These are phyloP conservation scores for Synergus laeviventris DNA, from an alignment of 2,888 invertebrate genomes.

Conservation along the genomic window DNA sequence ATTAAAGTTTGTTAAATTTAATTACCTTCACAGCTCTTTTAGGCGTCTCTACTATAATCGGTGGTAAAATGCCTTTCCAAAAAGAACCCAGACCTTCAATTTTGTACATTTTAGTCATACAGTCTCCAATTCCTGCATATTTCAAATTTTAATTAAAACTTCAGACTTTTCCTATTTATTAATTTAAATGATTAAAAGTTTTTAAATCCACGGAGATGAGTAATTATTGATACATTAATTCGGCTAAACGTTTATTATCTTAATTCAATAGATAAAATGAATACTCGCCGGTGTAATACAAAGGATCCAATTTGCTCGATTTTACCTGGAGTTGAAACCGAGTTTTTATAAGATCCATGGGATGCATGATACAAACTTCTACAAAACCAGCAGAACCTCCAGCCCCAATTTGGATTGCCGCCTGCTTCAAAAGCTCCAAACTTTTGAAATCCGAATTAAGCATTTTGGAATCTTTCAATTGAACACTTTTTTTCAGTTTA, in stretches of 20 bases:
- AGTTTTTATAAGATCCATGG: slow-evolving; percentile 95
- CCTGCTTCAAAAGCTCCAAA: slow-evolving; percentile 79
- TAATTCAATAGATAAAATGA: slow-evolving; percentile 4
- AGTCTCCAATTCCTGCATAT: slow-evolving; percentile 85
- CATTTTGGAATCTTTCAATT: slow-evolving; percentile 11
- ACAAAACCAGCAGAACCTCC: slow-evolving; percentile 95
- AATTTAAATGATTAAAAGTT: too few relatives aligned
- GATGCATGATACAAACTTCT: slow-evolving; percentile 98
- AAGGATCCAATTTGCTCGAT: slow-evolving; percentile 60
- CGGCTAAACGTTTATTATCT: slow-evolving; percentile 3
- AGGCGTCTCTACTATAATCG: slow-evolving; percentile 95
- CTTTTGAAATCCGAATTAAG: not conserved
- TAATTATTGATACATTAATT: too few relatives aligned
- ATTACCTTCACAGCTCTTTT: slow-evolving; percentile 91
- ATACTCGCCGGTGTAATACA: slow-evolving; percentile 73
- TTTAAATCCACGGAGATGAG: too few relatives aligned
- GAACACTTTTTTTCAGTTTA: not conserved
- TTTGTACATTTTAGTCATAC: slow-evolving; percentile 91
- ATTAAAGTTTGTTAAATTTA: slow-evolving; percentile 24
- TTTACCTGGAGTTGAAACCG: slow-evolving; percentile 86
- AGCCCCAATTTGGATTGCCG: slow-evolving; percentile 88
- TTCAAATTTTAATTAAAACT: not conserved
- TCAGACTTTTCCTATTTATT: too few relatives aligned
- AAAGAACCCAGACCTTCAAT: slow-evolving; percentile 90
- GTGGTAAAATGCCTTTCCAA: slow-evolving; percentile 96